These are phyloP conservation scores for Panthera uncia DNA, from an alignment of 2,113 vertebrate genomes.

Conservation along the genomic window DNA sequence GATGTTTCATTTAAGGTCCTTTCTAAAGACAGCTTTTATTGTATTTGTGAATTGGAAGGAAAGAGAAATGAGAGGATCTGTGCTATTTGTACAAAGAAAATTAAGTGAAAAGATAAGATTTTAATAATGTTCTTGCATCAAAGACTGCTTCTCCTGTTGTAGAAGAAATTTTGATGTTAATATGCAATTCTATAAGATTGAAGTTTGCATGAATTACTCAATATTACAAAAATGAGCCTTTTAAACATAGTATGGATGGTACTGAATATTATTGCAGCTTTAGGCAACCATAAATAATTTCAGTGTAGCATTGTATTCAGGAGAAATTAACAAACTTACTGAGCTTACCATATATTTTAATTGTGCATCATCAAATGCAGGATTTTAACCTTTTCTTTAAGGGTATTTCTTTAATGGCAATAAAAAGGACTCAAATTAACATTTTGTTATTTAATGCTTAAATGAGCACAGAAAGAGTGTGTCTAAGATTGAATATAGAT, in stretches of 20 bases:
- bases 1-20: conserved; percentile 75
- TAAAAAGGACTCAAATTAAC: conserved; percentile 1
- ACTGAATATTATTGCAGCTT: conserved; percentile 4
- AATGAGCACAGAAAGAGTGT: neutral
- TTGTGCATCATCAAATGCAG: conserved; percentile 26
- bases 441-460: conserved; percentile 52
- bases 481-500: conserved; percentile 1
- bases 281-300: conserved; percentile 48
- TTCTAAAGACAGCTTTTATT: conserved; percentile 77
- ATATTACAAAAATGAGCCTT: conserved; percentile 63
- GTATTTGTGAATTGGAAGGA: conserved; percentile 74
- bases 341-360: conserved; percentile 33
- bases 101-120: conserved; percentile 79
- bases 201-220: conserved; percentile 57
- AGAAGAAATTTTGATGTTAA: conserved; percentile 73
- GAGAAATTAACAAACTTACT: conserved; percentile 51
- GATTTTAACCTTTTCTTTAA: conserved; percentile 55
- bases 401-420: conserved; percentile 23
- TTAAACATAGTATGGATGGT: conserved; percentile 15
- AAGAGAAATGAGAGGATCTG: conserved; percentile 79
- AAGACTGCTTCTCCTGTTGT: conserved; percentile 56
- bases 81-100: conserved; percentile 82
- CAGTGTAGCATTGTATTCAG: conserved; percentile 52
- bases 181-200: conserved; percentile 69
- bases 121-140: conserved; percentile 71